Evolutionary conservation across 2,888 invertebrate genomes (phyloP), one percentile per base, ranked within the genome.

Genomic region (Scaptomyza caliginosa): DNA sequence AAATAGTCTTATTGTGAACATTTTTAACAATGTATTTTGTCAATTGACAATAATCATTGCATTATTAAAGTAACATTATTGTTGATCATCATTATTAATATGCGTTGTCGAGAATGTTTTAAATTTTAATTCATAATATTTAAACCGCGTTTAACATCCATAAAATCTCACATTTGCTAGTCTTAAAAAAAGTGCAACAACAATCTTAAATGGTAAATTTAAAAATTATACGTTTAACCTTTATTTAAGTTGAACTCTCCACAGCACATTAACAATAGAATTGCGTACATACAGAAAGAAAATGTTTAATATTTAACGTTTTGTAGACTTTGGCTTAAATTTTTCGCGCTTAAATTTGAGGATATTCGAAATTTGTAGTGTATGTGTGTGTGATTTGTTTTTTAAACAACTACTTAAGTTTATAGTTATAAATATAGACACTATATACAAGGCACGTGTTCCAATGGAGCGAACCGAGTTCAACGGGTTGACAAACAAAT

Each of bases 321-420:
- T 74, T 65, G 45, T 60, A 76, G 57, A 79, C 77, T 79, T 79
- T 79, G 80, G 79, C 64, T 77, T 74, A 45, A 74, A 58, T 64
- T 72, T 56, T 69, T 46, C 60, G 39, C 54, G 43, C 52, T 46
- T 54, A 52, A 55, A 49, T 49, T 58, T 59, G 39, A 62, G 54
- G 28, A 45, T 38, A 36, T 43, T 66, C 28, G 30, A 57, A 56
- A 58, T 48, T 36, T 30, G 38, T n/a, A n/a, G n/a, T 59, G 24
- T 48, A 40, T 46, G 16, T 46, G n/a, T 13, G n/a, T 30, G n/a
- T 30, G 30, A 4, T n/a, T n/a, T n/a, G n/a, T 42, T 51, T 26
- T 45, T 28, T 19, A 32, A 63, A 62, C 43, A 56, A 54, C 51
- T 62, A 58, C 58, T 60, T 54, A 60, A 10, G 32, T 36, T 36